Evolutionary conservation across 1,140 invertebrate genomes (phyloP), one percentile per base, ranked within the genome.

Genomic region (Papilio polytes): DNA sequence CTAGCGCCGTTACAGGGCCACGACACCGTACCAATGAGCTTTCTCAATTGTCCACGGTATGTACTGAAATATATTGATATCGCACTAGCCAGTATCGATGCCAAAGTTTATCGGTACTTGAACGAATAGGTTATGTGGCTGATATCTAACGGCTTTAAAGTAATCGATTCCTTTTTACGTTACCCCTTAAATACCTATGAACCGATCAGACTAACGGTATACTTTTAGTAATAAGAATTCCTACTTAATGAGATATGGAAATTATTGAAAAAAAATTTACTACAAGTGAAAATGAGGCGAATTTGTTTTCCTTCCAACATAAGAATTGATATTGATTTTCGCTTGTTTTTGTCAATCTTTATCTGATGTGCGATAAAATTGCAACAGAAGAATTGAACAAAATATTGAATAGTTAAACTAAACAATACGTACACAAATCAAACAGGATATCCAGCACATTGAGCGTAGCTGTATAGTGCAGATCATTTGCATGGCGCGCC

Each of bases 381-480:
- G 36, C 36, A 36, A 26, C 22, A 31, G 22, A 66, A 66, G 63
- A 66, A 66, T 66, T 26, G 10, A 66, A 3, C 63, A 66, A 74
- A 78, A 79, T 72, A 82, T 82, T 82, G 80, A 82, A 79, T 73
- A 78, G 80, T 81, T 84, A 80, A 79, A 70, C 82, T 80, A 83
- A 85, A 90, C 88, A 91, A 91, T 91, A 88, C 90, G 87, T 89
- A 92, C 92, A 93, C 90, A 92, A 90, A 91, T 92, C 91, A 90
- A 89, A 90, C 90, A 91, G 88, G 88, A 90, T 89, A 90, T 90
- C 90, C 83, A 88, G 88, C 89, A 85, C 86, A 89, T 87, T 88
- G 86, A 82, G 31, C 72, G 82, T 85, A 84, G 85, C 82, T 86
- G 84, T 88, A 85, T 89, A 89, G 85, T 87, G 85, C 87, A 85